Percentiles rank a stretch among this genome's conserved stretches.
Evolutionary conservation across 2,888 invertebrate genomes (phyloP).

Genomic region (Chalcis sispes): DNA sequence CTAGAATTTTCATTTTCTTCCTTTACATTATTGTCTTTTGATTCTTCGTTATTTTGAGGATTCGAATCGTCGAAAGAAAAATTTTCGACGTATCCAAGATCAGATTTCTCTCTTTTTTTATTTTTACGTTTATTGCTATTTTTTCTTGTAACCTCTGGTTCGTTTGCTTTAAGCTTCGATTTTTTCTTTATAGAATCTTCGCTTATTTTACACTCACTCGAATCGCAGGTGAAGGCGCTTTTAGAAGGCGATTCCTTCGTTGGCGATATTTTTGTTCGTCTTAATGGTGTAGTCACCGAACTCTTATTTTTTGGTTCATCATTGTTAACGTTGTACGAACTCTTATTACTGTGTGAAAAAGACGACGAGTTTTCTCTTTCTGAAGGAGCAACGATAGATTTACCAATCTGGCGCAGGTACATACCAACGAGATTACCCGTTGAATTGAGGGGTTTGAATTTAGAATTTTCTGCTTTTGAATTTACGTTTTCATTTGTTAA

Average conservation of each 20-base stretch:
- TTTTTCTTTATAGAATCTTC: slow-evolving; percentile 55
- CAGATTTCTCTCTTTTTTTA: slow-evolving; percentile 53
- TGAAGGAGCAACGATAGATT: slow-evolving; percentile 64
- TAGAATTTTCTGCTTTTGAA: slow-evolving; percentile 66
- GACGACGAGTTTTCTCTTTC: slow-evolving; percentile 66
- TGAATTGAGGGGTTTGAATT: slow-evolving; percentile 54
- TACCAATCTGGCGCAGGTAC: slow-evolving; percentile 71
- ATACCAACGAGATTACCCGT: slow-evolving; percentile 66
- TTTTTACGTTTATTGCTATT: slow-evolving; percentile 51
- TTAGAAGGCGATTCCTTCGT: slow-evolving; percentile 70
- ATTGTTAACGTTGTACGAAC: slow-evolving; percentile 58
- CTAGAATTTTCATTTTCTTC: slow-evolving; percentile 55
- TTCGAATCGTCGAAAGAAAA: slow-evolving; percentile 53
- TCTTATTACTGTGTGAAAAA: slow-evolving; percentile 59
- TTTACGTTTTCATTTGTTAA: slow-evolving; percentile 25
- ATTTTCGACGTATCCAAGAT: slow-evolving; percentile 55
- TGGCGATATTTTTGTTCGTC: slow-evolving; percentile 73
- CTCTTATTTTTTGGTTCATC: slow-evolving; percentile 61
- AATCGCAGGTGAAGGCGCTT: slow-evolving; percentile 67
- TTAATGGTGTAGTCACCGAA: slow-evolving; percentile 67
- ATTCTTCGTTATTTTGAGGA: slow-evolving; percentile 9
- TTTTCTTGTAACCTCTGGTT: slow-evolving; percentile 31
- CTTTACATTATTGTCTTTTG: slow-evolving; percentile 43
- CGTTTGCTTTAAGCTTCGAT: slow-evolving; percentile 58
- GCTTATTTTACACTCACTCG: slow-evolving; percentile 32